Evolutionary conservation across 2,797 vertebrate genomes (phyloP).

Genomic region (Arrhamphus sclerolepis): DNA sequence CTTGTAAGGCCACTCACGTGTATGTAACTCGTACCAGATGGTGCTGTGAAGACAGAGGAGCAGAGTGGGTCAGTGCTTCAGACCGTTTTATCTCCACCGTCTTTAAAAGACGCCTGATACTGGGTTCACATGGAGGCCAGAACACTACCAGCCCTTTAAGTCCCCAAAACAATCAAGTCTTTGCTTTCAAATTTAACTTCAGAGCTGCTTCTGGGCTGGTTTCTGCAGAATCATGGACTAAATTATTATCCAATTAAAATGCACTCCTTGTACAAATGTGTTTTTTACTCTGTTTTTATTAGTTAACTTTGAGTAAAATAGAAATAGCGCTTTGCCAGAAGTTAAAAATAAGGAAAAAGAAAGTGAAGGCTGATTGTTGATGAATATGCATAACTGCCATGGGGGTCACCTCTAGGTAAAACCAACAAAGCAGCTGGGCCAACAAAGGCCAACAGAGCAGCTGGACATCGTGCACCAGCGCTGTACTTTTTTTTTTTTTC

Average conservation of each 20-base stretch:
- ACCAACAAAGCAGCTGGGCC: constrained; percentile 73
- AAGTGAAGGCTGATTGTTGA: constrained; percentile 52
- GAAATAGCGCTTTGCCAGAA: constrained; percentile 65
- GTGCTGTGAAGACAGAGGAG: constrained; percentile 82
- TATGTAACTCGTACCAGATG: constrained; percentile 98
- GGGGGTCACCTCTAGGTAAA: constrained; percentile 78
- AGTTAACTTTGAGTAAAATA: constrained; percentile 49
- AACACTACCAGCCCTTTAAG: too few relatives aligned
- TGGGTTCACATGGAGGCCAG: constrained; percentile 5
- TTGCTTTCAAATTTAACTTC: too few relatives aligned
- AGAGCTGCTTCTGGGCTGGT: background rate
- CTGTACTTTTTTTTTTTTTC: constrained; percentile 51
- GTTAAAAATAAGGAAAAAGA: constrained; percentile 16
- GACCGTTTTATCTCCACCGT: background rate
- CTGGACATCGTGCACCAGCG: constrained; percentile 63
- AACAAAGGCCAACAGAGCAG: constrained; percentile 66
- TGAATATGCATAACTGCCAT: constrained; percentile 73
- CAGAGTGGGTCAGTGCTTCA: constrained; percentile 28
- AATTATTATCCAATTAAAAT: constrained; percentile 11
- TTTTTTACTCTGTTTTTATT: constrained; percentile 39
- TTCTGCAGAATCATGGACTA: background rate
- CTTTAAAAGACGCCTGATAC: constrained; percentile 14
- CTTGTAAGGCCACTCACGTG: constrained; percentile 99
- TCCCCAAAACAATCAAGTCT: constrained; percentile 1
- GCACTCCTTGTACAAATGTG: constrained; percentile 20